Percentiles rank a stretch among this genome's conserved stretches.
phyloP scores from a whole-genome alignment of 1,140 invertebrate genomes.

The Limonius californicus region DNA sequence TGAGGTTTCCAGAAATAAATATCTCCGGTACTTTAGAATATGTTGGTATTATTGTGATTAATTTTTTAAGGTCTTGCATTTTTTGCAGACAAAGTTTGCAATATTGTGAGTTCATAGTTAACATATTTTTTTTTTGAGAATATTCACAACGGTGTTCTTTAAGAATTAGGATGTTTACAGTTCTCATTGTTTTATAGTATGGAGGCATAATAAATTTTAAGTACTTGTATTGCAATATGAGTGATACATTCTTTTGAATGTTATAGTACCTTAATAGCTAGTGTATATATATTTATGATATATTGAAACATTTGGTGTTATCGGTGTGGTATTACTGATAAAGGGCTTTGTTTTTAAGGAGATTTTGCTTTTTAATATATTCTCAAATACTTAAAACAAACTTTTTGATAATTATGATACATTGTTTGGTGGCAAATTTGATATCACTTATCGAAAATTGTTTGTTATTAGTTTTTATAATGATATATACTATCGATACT shows the following conservation, averaged over 20 bases:
- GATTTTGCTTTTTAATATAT: slow-evolving; percentile 23
- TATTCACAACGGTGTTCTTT: too few relatives aligned
- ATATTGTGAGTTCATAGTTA: too few relatives aligned
- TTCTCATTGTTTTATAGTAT: too few relatives aligned
- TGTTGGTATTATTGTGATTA: too few relatives aligned
- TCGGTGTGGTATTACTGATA: slow-evolving; percentile 31
- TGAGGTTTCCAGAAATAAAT: too few relatives aligned
- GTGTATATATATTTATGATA: slow-evolving; percentile 21
- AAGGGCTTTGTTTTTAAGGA: slow-evolving; percentile 25
- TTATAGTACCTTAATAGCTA: slow-evolving; percentile 27
- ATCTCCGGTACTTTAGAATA: too few relatives aligned
- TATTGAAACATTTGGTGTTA: slow-evolving; percentile 28
- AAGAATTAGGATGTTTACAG: too few relatives aligned
- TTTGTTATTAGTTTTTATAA: slow-evolving; percentile 39
- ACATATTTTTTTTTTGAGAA: too few relatives aligned
- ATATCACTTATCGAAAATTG: slow-evolving; percentile 5
- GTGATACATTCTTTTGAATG: slow-evolving; percentile 29
- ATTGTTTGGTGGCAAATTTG: not conserved
- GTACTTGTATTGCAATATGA: slow-evolving; percentile 16
- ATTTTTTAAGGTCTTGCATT: too few relatives aligned
- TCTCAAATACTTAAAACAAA: slow-evolving; percentile 20
- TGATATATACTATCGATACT: slow-evolving; percentile 34
- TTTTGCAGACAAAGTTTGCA: too few relatives aligned
- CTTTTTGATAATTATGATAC: slow-evolving; percentile 1
- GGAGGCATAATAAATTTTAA: not conserved